Evolutionary conservation across 2,113 vertebrate genomes (phyloP).

Genomic region (Microtus oregoni): DNA sequence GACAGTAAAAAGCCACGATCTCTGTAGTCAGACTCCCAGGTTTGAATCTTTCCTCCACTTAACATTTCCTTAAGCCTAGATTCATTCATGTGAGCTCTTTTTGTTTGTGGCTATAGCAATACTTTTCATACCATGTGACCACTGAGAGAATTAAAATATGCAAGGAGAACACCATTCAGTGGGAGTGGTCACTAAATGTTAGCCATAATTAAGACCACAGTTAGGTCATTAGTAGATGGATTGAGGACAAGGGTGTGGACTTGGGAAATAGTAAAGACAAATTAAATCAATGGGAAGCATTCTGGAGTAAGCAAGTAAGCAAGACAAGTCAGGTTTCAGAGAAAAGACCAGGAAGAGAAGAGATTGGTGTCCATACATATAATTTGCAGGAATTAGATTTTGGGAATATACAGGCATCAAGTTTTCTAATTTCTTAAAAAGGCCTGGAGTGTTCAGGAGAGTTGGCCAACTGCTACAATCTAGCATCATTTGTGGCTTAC

Average conservation of each 20-base stretch:
- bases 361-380: background rate
- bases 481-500: background rate
- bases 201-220: background rate
- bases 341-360: background rate
- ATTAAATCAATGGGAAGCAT: background rate
- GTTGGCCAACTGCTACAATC: background rate
- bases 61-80: too few relatives aligned
- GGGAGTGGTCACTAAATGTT: background rate
- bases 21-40: background rate
- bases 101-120: background rate
- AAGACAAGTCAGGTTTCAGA: background rate
- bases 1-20: background rate
- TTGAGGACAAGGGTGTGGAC: background rate
- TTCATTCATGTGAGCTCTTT: background rate
- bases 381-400: background rate
- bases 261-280: background rate
- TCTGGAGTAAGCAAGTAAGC: background rate
- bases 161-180: background rate
- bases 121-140: background rate
- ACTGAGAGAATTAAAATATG: background rate
- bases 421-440: background rate
- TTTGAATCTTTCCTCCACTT: background rate
- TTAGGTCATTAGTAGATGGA: background rate
- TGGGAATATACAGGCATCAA: background rate
- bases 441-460: slow-evolving; percentile 11